Base-by-base conservation (phyloP, 2,888 invertebrate genomes). In the Apomyelois bistriatella region DNA sequence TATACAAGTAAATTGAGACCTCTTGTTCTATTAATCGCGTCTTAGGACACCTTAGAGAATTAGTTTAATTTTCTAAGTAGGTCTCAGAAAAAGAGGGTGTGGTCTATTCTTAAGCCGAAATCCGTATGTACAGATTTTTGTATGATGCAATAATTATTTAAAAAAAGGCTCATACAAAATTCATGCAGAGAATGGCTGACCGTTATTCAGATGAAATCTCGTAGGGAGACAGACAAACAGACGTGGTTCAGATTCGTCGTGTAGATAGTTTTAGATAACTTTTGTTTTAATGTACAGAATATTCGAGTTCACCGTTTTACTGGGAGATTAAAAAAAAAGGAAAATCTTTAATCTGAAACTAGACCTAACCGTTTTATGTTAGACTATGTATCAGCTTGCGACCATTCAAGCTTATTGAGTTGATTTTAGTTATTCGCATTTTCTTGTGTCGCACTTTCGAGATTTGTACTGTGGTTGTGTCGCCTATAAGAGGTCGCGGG, bases 241-340 rank as follows among this genome's bases (percentile, higher is more conserved):
- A 53, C 58, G 56, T 56, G 58, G 5, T 37, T 17, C 13, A 53
- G 58, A 58, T 58, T 17, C 16, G 48, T 41, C 54, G 53, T 57
- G 53, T 37, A 36, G 57, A 57, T 57, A 43, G 43, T 43, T 42
- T 12, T 32, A 53, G 53, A 46, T 55, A 47, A 38, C 50, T 50
- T 43, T 30, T 15, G 37, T 37, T 43, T 43, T 43, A 30, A 46
- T 35, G 46, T 46, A 10, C 46, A 5, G 28, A 15, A 28, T 32
- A 46, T 32, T 32, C 46, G n/a, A 13, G 43, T 30, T 30, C 10
- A 43, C 43, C 43, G 15, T 46, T 15, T 5, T 10, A 15, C 46
- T 40, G 40, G 32, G 16, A 22, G 10, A 16, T n/a, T n/a, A 10
- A 17, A 40, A 17, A 41, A 8, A 4, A 22, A 22, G n/a, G n/a